Conservation (phyloP, 2,888 invertebrate genomes). For the Xestobium rufovillosum region DNA sequence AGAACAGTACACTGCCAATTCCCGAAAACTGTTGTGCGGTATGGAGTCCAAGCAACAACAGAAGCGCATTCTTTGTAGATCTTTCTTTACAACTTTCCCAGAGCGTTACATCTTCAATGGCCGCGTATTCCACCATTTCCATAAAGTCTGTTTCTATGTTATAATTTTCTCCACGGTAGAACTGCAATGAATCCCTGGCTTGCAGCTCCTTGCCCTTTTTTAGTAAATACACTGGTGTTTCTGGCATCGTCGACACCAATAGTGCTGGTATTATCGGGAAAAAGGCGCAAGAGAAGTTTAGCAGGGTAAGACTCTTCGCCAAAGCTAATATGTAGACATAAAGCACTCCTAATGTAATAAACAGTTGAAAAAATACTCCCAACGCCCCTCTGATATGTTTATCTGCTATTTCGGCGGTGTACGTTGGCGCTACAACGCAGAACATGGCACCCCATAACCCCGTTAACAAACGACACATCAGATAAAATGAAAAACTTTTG, state of each 20-base stretch:
- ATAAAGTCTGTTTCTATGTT: constrained; percentile 56
- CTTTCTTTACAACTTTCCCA: constrained; percentile 24
- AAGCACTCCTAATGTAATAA: constrained; percentile 70
- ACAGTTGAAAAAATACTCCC: constrained; percentile 74
- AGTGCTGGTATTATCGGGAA: constrained; percentile 55
- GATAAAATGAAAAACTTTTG: constrained; percentile 18
- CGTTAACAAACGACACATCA: constrained; percentile 33
- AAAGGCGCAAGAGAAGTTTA: constrained; percentile 57
- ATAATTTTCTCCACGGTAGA: constrained; percentile 63
- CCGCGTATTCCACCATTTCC: constrained; percentile 49
- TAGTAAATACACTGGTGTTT: constrained; percentile 62
- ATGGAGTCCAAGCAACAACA: constrained; percentile 43
- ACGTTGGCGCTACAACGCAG: constrained; percentile 74
- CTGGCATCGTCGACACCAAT: constrained; percentile 60
- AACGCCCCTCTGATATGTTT: constrained; percentile 68
- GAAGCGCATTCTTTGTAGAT: constrained; percentile 34
- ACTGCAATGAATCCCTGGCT: constrained; percentile 55
- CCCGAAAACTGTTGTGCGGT: constrained; percentile 71
- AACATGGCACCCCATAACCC: constrained; percentile 55
- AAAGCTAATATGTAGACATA: constrained; percentile 64
- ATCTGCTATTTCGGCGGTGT: constrained; percentile 77
- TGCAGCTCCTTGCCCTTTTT: constrained; percentile 48
- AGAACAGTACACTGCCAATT: constrained; percentile 73
- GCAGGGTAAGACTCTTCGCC: constrained; percentile 53
- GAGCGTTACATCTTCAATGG: constrained; percentile 21